Conservation (phyloP, 2,113 vertebrate genomes). For the Opisthocomus hoazin region DNA sequence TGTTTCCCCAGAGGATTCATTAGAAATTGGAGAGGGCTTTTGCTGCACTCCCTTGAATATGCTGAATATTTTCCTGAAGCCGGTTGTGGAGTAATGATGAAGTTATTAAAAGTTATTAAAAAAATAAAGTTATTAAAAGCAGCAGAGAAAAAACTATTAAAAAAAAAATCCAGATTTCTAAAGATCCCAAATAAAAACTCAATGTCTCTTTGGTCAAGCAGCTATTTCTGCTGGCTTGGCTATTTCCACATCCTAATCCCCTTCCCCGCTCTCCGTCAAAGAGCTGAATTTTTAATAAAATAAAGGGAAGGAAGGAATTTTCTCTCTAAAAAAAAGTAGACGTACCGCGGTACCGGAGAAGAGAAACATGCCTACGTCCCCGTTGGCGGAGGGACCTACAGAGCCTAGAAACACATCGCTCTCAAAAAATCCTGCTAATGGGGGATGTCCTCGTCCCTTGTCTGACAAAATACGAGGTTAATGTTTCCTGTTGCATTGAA, state of each 20-base stretch:
- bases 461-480: constrained; percentile 6
- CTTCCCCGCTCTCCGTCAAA: fast-evolving
- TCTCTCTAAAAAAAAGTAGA: not conserved
- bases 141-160: not conserved
- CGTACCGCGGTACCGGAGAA: not conserved
- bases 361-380: not conserved
- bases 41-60: not conserved
- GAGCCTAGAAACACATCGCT: not conserved
- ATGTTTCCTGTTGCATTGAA: constrained; percentile 23
- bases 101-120: not conserved
- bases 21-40: not conserved
- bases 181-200: not conserved
- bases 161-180: not conserved
- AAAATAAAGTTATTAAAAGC: too few species aligned
- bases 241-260: not conserved
- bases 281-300: constrained; percentile 3
- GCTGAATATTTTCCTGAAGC: not conserved
- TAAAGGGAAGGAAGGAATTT: not conserved
- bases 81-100: not conserved
- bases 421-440: not conserved
- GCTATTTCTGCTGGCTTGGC: not conserved
- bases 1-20: not conserved
- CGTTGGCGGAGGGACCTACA: not conserved
- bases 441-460: not conserved
- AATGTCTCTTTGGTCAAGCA: not conserved